These are phyloP conservation scores for Empidonax alnorum DNA, from an alignment of 2,113 vertebrate species.

Conservation along the genomic window DNA sequence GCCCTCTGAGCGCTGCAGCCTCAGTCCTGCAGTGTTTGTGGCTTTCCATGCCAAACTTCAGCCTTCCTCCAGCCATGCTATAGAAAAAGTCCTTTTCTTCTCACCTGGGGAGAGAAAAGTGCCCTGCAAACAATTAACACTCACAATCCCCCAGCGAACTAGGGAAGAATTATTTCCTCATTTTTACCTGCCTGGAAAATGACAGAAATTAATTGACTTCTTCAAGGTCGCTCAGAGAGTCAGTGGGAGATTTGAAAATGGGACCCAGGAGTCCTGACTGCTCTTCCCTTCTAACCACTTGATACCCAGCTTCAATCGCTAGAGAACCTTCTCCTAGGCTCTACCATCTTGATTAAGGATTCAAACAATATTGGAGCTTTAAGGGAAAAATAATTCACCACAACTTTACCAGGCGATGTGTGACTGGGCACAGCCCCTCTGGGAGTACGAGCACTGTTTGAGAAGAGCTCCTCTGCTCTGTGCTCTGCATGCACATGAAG, in stretches of 20 bases:
- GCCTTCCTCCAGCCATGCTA: background rate
- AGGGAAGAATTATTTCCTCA: constrained; percentile 46
- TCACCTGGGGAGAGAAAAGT: background rate
- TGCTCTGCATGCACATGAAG: background rate
- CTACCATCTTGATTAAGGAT: constrained; percentile 50
- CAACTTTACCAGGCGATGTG: background rate
- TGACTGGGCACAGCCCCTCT: background rate
- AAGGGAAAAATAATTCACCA: constrained; percentile 33
- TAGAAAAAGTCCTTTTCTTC: background rate
- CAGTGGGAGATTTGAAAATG: constrained; percentile 35
- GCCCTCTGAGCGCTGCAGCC: background rate
- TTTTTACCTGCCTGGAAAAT: constrained; percentile 64
- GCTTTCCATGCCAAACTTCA: background rate
- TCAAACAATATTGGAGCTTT: background rate
- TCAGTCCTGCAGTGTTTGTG: background rate
- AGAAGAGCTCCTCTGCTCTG: background rate
- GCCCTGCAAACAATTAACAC: constrained; percentile 52
- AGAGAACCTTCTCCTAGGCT: background rate
- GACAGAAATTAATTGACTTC: constrained; percentile 63
- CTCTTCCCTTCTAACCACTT: background rate
- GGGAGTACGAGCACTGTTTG: background rate
- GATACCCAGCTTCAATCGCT: constrained; percentile 25
- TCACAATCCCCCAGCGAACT: background rate
- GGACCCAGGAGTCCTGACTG: constrained; percentile 50
- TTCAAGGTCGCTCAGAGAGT: constrained; percentile 52